Percentiles rank a stretch among this genome's conserved stretches.
phyloP scores from a whole-genome alignment of 2,888 invertebrate species.

The Teleiodes luculella region DNA sequence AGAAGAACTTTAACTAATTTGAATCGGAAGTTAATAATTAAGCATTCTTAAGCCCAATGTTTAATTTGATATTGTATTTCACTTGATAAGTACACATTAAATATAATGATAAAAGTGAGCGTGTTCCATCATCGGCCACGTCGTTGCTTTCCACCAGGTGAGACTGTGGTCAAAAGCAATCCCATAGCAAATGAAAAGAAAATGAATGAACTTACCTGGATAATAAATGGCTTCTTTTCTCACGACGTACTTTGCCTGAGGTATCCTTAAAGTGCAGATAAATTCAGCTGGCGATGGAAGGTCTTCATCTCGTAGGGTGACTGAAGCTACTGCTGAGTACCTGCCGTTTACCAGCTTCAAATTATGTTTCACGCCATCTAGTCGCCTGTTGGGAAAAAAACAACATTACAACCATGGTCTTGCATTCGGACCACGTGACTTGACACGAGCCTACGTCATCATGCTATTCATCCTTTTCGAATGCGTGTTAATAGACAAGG shows the following conservation, averaged over 20 bases:
- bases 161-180: too few relatives aligned
- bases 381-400: conserved; percentile 38
- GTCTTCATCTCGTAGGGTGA: conserved; percentile 71
- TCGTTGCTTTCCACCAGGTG: too few relatives aligned
- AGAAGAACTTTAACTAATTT: too few relatives aligned
- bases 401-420: too few relatives aligned
- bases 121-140: too few relatives aligned
- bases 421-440: too few relatives aligned
- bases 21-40: too few relatives aligned
- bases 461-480: too few relatives aligned
- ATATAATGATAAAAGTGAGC: background rate
- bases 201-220: conserved; percentile 65
- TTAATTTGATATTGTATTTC: too few relatives aligned
- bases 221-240: conserved; percentile 76
- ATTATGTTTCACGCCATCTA: conserved; percentile 59
- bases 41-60: too few relatives aligned
- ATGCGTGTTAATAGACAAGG: too few relatives aligned
- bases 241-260: conserved; percentile 79
- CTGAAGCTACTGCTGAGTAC: conserved; percentile 76
- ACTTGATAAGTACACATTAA: background rate
- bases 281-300: conserved; percentile 77
- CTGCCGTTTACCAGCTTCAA: conserved; percentile 63
- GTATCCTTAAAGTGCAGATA: conserved; percentile 80
- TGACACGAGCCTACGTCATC: too few relatives aligned
- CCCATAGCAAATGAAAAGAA: background rate